Conservation (phyloP, 2,888 invertebrate species). For the Ellobium chinense region DNA sequence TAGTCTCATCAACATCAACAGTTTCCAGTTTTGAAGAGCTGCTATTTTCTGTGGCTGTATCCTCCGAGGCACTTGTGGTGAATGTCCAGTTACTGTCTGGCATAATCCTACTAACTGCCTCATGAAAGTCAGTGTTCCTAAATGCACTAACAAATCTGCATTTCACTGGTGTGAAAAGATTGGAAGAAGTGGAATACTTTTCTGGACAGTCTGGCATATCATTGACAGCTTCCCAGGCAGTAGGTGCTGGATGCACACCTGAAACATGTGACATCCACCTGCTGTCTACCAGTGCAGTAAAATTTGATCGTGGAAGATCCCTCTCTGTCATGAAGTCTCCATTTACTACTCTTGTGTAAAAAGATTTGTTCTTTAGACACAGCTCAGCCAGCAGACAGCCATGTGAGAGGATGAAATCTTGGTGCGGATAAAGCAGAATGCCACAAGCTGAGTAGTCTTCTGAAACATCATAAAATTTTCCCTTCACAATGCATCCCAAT, state of each 20-base stretch:
- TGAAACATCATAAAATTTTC: background rate
- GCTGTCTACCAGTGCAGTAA: conserved; percentile 37
- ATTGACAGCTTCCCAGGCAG: background rate
- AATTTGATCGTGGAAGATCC: conserved; percentile 22
- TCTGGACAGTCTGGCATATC: background rate
- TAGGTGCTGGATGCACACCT: background rate
- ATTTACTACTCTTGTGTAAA: conserved; percentile 5
- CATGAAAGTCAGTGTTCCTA: conserved; percentile 37
- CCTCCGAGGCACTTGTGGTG: conserved; percentile 47
- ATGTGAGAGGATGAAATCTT: conserved; percentile 64
- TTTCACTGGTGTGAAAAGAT: background rate
- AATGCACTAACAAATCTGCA: conserved; percentile 33
- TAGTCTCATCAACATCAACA: conserved; percentile 35
- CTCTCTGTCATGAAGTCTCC: background rate
- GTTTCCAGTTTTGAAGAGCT: background rate
- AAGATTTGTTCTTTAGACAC: conserved; percentile 37
- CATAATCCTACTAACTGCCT: conserved; percentile 54
- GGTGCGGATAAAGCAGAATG: conserved; percentile 57
- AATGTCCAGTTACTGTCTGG: conserved; percentile 62
- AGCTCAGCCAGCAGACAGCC: conserved; percentile 62
- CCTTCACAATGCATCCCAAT: conserved; percentile 46
- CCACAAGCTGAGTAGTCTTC: conserved; percentile 61
- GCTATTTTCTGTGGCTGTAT: background rate
- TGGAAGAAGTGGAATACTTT: background rate
- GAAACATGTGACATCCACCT: background rate